These are phyloP conservation scores for Lepidostoma basale DNA, from an alignment of 1,140 invertebrate species.

Conservation along the genomic window DNA sequence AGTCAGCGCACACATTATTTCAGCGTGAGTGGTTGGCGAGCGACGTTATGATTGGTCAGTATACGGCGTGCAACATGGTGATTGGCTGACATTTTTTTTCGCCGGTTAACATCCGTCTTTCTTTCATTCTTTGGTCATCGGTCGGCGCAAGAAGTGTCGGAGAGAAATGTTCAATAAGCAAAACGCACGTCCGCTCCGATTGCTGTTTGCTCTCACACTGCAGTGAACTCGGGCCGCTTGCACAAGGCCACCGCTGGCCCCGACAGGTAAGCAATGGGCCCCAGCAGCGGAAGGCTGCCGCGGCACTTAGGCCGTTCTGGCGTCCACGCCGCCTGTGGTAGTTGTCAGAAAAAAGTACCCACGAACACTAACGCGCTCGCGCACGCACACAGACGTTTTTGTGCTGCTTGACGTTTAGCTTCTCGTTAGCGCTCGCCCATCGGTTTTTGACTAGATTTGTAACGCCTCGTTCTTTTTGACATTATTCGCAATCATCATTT, in stretches of 20 bases:
- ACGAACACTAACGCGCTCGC: slow-evolving; percentile 9
- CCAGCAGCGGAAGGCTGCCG: not conserved
- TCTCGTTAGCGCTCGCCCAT: slow-evolving; percentile 44
- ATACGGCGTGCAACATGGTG: no score
- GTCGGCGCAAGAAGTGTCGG: slow-evolving; percentile 14
- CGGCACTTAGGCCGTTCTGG: slow-evolving; percentile 19
- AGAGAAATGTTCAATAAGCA: not conserved
- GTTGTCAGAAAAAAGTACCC: slow-evolving; percentile 30
- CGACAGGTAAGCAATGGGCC: slow-evolving; percentile 35
- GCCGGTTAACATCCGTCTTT: no score
- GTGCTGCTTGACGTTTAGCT: slow-evolving; percentile 44
- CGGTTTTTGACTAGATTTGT: no score
- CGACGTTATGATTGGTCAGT: no score
- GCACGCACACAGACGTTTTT: slow-evolving; percentile 35
- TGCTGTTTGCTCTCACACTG: slow-evolving; percentile 34
- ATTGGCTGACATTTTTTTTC: no score
- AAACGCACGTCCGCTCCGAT: slow-evolving; percentile 22
- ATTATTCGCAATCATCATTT: no score
- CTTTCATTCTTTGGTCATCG: no score
- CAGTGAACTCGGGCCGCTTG: slow-evolving; percentile 19
- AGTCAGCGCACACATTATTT: no score
- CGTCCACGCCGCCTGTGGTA: slow-evolving; percentile 16
- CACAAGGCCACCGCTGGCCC: slow-evolving; percentile 41
- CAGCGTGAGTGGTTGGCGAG: no score
- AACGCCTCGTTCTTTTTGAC: no score